Percentiles rank a stretch among this genome's conserved stretches.
These are phyloP conservation scores for Leuciscus idus DNA, from an alignment of 2,113 vertebrate genomes.

Conservation along the genomic window DNA sequence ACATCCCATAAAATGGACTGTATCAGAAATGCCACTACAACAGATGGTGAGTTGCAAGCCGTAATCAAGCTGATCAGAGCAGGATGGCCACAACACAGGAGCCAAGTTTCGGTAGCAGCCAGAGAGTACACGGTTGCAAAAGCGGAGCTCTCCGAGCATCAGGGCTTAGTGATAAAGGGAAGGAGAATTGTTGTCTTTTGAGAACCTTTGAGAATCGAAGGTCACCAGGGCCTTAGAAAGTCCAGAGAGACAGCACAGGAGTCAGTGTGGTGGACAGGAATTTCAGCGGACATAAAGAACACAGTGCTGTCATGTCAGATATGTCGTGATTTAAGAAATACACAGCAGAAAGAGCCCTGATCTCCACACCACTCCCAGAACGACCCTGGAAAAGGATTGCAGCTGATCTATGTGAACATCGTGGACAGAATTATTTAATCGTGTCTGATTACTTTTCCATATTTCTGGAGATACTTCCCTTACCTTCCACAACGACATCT, in stretches of 20 bases:
- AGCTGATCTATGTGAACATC: no score
- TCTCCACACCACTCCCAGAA: slow-evolving; percentile 21
- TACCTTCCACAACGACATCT: no score
- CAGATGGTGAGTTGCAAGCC: slow-evolving; percentile 9
- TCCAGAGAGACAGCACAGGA: no score
- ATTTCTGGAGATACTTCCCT: no score
- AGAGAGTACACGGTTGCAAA: slow-evolving; percentile 5
- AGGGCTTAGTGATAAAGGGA: slow-evolving; percentile 24
- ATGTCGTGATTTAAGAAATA: slow-evolving; percentile 32
- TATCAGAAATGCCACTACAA: slow-evolving; percentile 26
- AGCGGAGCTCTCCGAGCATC: slow-evolving; percentile 31
- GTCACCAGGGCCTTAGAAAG: slow-evolving; percentile 35
- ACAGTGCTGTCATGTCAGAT: slow-evolving; percentile 6
- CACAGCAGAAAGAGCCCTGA: slow-evolving; percentile 39
- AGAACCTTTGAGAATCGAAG: neutral
- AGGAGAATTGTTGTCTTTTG: slow-evolving; percentile 27
- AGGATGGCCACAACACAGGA: slow-evolving; percentile 33
- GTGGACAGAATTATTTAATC: no score
- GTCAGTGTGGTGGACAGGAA: slow-evolving; percentile 48
- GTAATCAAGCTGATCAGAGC: neutral
- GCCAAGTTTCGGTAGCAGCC: neutral
- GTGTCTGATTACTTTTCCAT: no score
- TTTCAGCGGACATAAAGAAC: slow-evolving; percentile 33
- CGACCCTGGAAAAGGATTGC: no score
- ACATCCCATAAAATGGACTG: slow-evolving; percentile 6